A percentile compares a stretch with the other conserved stretches of the same genome.
These are phyloP conservation scores for Agrochola lota DNA, from an alignment of 2,888 invertebrate species.

Conservation along the genomic window DNA sequence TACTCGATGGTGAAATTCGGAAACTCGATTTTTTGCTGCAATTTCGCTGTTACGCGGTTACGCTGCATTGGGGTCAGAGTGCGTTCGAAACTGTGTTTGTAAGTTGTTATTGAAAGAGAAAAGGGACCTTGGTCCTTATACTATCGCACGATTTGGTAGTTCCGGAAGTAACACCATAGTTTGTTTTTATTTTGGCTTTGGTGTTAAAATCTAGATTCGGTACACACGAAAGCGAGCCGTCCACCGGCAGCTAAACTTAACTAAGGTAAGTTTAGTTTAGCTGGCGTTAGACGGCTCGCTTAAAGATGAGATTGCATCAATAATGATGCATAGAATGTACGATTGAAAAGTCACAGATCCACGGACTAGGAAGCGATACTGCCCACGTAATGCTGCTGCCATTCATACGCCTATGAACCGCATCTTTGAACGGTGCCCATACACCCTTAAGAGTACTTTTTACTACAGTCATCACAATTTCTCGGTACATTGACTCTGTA, in stretches of 20 bases:
- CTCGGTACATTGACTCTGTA: slow-evolving; percentile 51
- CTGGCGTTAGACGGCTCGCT: no score
- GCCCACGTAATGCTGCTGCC: slow-evolving; percentile 28
- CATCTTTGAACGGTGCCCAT: slow-evolving; percentile 26
- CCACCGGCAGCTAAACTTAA: no score
- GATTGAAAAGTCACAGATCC: background rate
- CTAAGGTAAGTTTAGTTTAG: no score
- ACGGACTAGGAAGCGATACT: slow-evolving; percentile 25
- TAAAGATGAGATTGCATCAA: slow-evolving; percentile 2
- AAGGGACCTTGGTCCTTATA: slow-evolving; percentile 38
- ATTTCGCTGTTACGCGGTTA: slow-evolving; percentile 69
- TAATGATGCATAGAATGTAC: background rate
- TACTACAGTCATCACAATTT: slow-evolving; percentile 39
- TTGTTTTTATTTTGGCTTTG: background rate
- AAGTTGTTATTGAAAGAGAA: slow-evolving; percentile 45
- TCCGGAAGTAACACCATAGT: background rate
- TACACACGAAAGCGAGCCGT: background rate
- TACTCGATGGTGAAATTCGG: slow-evolving; percentile 76
- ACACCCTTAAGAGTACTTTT: slow-evolving; percentile 17
- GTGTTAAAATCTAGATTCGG: background rate
- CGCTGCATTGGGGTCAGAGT: slow-evolving; percentile 75
- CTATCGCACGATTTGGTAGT: slow-evolving; percentile 22
- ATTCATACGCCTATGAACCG: slow-evolving; percentile 37
- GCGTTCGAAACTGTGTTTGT: slow-evolving; percentile 67
- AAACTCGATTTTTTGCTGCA: slow-evolving; percentile 74